A percentile compares a stretch with the other conserved stretches of the same genome.
phyloP scores from a whole-genome alignment of 2,113 vertebrate genomes.

The Ranitomeya imitator region DNA sequence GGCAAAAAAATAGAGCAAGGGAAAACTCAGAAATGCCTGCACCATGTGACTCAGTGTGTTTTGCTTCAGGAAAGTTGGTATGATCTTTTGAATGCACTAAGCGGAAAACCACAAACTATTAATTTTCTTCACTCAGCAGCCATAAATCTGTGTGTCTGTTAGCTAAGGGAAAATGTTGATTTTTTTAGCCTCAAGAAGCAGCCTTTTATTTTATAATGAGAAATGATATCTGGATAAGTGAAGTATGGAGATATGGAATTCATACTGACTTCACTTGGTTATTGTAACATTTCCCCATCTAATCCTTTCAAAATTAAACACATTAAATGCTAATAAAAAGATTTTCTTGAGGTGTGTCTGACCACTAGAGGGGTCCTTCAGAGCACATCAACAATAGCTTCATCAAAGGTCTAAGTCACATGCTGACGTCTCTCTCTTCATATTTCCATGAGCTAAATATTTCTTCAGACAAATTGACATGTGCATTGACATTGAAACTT shows the following conservation, averaged over 20 bases:
- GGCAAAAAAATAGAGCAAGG: constrained; percentile 49
- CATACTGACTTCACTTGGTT: constrained; percentile 52
- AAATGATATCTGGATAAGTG: constrained; percentile 40
- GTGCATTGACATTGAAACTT: constrained; percentile 53
- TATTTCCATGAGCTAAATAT: constrained; percentile 63
- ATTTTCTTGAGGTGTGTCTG: constrained; percentile 64
- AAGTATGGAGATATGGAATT: constrained; percentile 58
- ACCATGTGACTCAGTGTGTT: constrained; percentile 61
- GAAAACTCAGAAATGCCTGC: constrained; percentile 56
- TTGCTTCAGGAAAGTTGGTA: constrained; percentile 58
- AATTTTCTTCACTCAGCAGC: constrained; percentile 53
- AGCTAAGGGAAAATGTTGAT: constrained; percentile 54
- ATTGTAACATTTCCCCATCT: constrained; percentile 61
- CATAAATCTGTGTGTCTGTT: constrained; percentile 61
- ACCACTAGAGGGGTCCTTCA: constrained; percentile 57
- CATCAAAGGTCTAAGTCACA: constrained; percentile 59
- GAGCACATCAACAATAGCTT: constrained; percentile 57
- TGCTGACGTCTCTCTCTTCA: constrained; percentile 65
- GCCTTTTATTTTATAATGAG: constrained; percentile 63
- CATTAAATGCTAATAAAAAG: constrained; percentile 68
- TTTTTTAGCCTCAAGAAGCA: constrained; percentile 53
- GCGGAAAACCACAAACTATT: constrained; percentile 63
- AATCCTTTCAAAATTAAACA: constrained; percentile 71
- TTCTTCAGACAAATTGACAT: constrained; percentile 56
- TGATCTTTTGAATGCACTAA: constrained; percentile 62